A percentile compares a stretch with the other conserved stretches of the same genome.
Evolutionary conservation across 2,113 vertebrate species (phyloP).

Genomic region (Thunnus thynnus): DNA sequence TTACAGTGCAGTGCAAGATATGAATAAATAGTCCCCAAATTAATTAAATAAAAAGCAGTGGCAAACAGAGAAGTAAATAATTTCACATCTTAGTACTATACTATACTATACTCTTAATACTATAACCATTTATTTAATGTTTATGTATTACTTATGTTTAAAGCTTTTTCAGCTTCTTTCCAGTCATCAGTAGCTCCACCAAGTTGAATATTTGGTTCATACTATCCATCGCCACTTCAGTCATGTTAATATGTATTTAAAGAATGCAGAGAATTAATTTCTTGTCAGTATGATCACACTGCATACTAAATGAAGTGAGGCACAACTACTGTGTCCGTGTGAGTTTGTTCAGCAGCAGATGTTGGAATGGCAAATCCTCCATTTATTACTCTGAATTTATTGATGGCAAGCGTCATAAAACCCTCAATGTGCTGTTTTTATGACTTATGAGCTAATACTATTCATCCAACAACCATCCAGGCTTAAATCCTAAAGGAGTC

Average conservation of each 20-base stretch:
- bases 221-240: not conserved
- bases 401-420: not conserved
- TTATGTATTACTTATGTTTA: too few species aligned
- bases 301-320: not conserved
- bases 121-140: too few species aligned
- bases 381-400: constrained; percentile 24
- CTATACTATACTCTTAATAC: too few species aligned
- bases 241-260: not conserved
- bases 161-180: not conserved
- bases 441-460: constrained; percentile 8
- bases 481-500: not conserved
- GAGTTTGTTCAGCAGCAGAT: not conserved
- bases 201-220: not conserved
- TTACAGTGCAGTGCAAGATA: too few species aligned
- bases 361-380: not conserved
- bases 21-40: too few species aligned
- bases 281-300: not conserved
- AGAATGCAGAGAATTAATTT: not conserved
- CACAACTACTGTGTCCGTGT: not conserved
- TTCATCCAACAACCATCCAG: not conserved
- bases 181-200: not conserved
- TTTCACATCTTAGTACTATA: too few species aligned
- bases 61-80: too few species aligned
- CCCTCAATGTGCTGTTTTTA: not conserved
- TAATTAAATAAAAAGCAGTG: too few species aligned